Percentiles rank a stretch among this genome's conserved stretches.
These are phyloP conservation scores for Trissolcus japonicus DNA, from an alignment of 2,888 invertebrate genomes.

Conservation along the genomic window DNA sequence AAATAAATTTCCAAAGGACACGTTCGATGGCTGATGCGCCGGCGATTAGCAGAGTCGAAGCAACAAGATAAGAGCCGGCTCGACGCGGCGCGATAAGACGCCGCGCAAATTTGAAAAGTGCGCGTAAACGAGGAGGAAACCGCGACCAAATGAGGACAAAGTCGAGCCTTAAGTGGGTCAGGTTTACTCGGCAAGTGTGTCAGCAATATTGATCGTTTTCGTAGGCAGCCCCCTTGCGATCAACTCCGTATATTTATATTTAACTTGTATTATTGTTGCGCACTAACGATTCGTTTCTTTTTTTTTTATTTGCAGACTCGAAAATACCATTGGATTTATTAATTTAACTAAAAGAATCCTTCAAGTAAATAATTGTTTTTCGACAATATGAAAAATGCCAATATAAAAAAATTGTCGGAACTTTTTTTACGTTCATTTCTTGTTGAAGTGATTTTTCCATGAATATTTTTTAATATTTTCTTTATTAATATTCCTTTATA, in stretches of 20 bases:
- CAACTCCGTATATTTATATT: conserved; percentile 8
- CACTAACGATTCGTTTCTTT: too few relatives aligned
- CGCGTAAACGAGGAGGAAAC: conserved; percentile 37
- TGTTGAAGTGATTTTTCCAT: too few relatives aligned
- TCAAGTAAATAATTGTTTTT: too few relatives aligned
- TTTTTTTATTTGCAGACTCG: too few relatives aligned
- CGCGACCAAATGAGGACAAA: conserved; percentile 64
- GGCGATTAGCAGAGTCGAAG: not conserved
- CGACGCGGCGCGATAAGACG: not conserved
- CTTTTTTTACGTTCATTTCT: too few relatives aligned
- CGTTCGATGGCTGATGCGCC: conserved; percentile 4
- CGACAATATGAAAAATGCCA: too few relatives aligned
- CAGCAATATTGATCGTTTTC: conserved; percentile 66
- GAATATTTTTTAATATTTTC: too few relatives aligned
- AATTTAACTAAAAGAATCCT: not conserved
- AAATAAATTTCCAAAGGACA: not conserved
- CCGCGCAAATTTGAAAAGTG: conserved; percentile 1
- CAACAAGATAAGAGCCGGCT: conserved; percentile 6
- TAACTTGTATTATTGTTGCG: not conserved
- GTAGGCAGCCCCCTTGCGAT: conserved; percentile 22
- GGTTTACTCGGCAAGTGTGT: conserved; percentile 76
- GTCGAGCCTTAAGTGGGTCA: conserved; percentile 72
- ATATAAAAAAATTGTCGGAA: too few relatives aligned
- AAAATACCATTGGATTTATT: not conserved
- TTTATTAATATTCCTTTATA: too few relatives aligned